phyloP scores from a whole-genome alignment of 2,113 vertebrate species.

The Pithys albifrons region DNA sequence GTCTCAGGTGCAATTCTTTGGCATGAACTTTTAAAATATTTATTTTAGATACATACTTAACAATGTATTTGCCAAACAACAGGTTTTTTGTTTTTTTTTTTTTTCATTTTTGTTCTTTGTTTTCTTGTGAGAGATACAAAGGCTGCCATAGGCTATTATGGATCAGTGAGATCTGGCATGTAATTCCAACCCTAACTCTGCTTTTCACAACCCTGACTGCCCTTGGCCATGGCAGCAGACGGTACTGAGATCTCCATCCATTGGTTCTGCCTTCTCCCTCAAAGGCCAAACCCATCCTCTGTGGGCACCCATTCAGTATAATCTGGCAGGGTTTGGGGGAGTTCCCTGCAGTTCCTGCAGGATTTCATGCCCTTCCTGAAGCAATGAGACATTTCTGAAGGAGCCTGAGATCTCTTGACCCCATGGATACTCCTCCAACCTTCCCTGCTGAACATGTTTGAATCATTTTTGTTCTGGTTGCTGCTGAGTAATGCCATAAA shows the following conservation, averaged over 20 bases:
- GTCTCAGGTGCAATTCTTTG: not conserved
- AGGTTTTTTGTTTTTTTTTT: fast-evolving
- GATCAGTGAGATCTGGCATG: not conserved
- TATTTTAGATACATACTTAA: not conserved
- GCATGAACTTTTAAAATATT: not conserved
- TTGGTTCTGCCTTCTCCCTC: not conserved
- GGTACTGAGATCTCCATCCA: fast-evolving
- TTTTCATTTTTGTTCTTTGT: not conserved
- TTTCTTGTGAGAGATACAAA: not conserved
- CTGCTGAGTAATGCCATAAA: not conserved
- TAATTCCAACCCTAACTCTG: not conserved
- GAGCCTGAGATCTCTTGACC: not conserved
- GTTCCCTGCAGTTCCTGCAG: not conserved
- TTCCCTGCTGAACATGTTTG: not conserved
- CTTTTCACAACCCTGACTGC: not conserved
- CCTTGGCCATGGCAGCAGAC: not conserved
- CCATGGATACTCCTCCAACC: not conserved
- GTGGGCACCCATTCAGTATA: not conserved
- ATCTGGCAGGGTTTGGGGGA: fast-evolving
- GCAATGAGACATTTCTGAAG: not conserved
- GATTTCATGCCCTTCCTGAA: not conserved
- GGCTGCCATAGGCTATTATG: not conserved
- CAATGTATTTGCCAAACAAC: not conserved
- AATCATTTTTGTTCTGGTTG: not conserved
- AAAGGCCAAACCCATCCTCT: not conserved